Percentiles rank a stretch among this genome's conserved stretches.
Conservation (phyloP, 2,113 vertebrate species). For the Pelecanoides urinatrix region DNA sequence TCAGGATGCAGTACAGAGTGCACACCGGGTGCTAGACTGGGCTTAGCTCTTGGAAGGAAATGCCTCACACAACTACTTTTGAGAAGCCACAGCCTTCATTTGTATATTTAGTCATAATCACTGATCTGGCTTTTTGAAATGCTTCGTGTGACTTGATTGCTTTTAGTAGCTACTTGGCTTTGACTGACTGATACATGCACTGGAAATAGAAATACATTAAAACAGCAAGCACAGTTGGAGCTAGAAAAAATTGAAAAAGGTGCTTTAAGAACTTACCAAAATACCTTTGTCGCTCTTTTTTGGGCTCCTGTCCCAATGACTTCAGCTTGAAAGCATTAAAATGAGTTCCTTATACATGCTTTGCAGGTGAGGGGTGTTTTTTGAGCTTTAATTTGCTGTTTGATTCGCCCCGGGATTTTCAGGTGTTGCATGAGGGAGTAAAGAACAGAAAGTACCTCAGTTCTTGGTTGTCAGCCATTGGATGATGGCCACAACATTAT, state of each 20-base stretch:
- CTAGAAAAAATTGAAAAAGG: conserved; percentile 27
- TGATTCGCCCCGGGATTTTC: conserved; percentile 85
- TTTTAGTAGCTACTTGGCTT: conserved; percentile 24
- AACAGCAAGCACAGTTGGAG: neutral
- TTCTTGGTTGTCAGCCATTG: conserved; percentile 86
- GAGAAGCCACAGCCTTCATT: neutral
- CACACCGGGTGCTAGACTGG: neutral
- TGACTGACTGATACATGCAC: neutral
- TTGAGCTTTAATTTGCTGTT: conserved; percentile 83
- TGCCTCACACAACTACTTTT: neutral
- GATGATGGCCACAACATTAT: conserved; percentile 91
- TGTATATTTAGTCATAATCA: neutral
- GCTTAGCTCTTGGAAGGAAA: neutral
- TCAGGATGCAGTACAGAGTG: neutral
- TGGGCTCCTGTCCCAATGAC: conserved; percentile 77
- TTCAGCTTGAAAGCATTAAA: conserved; percentile 88
- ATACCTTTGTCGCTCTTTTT: conserved; percentile 60
- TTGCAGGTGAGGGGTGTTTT: conserved; percentile 84
- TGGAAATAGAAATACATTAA: conserved; percentile 36
- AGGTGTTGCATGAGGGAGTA: conserved; percentile 86
- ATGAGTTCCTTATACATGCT: conserved; percentile 81
- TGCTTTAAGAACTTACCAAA: conserved; percentile 56
- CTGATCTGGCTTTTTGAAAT: neutral
- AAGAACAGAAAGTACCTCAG: conserved; percentile 83
- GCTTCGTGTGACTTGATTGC: neutral